Conservation (phyloP, 1,140 invertebrate genomes). For the Drosophila hydei region DNA sequence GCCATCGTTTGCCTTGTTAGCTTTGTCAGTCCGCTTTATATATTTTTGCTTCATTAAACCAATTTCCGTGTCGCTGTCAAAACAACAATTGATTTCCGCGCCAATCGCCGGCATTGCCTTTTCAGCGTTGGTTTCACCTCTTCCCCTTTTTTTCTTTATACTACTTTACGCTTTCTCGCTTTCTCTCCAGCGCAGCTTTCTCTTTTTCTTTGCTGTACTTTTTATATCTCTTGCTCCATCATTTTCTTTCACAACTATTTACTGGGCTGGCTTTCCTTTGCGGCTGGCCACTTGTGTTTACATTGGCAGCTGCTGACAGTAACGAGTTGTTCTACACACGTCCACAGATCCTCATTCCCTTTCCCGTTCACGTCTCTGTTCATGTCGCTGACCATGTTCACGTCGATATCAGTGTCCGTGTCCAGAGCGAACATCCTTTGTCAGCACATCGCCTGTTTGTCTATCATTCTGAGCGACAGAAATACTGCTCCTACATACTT, state of each 20-base stretch:
- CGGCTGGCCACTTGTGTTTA: slow-evolving; percentile 78
- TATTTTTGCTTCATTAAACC: slow-evolving; percentile 83
- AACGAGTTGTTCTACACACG: slow-evolving; percentile 79
- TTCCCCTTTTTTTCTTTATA: neutral
- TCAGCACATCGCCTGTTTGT: slow-evolving; percentile 77
- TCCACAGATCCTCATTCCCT: slow-evolving; percentile 41
- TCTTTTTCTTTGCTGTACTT: slow-evolving; percentile 34
- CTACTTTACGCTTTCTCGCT: neutral
- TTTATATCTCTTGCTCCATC: slow-evolving; percentile 34
- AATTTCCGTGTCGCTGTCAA: slow-evolving; percentile 82
- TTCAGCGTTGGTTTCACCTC: slow-evolving; percentile 35
- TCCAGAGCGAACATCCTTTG: slow-evolving; percentile 65
- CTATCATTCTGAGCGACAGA: slow-evolving; percentile 61
- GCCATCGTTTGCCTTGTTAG: slow-evolving; percentile 68
- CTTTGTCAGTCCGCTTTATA: slow-evolving; percentile 76
- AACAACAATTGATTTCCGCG: slow-evolving; percentile 82
- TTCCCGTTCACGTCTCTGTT: slow-evolving; percentile 22
- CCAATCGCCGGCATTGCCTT: slow-evolving; percentile 66
- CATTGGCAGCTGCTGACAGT: slow-evolving; percentile 78
- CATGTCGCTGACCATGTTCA: slow-evolving; percentile 22
- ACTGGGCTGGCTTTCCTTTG: slow-evolving; percentile 54
- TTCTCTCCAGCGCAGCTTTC: neutral
- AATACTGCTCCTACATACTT: slow-evolving; percentile 39
- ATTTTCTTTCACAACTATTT: slow-evolving; percentile 51
- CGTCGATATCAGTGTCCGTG: slow-evolving; percentile 29